Conservation (phyloP, 2,113 vertebrate species). For the Cnemophilus loriae region DNA sequence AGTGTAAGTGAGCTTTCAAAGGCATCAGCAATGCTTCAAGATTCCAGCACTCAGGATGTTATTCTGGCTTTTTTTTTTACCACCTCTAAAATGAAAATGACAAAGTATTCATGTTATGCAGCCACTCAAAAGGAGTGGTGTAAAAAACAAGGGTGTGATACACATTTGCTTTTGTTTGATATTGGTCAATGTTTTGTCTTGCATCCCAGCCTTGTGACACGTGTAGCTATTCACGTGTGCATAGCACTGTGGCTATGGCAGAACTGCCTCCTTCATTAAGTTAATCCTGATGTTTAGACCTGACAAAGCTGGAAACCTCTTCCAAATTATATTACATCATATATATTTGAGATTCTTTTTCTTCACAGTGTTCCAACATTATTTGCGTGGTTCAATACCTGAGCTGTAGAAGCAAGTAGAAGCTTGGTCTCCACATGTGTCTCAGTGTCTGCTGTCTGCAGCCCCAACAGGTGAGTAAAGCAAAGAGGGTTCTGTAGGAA, state of each 20-base stretch:
- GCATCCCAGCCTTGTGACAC: neutral
- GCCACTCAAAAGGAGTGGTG: neutral
- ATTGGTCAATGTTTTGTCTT: neutral
- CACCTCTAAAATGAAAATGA: neutral
- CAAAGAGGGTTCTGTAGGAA: neutral
- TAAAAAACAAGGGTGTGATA: neutral
- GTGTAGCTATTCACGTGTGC: neutral
- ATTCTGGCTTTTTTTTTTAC: neutral
- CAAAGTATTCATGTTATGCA: neutral
- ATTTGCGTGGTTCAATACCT: neutral
- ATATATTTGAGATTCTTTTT: neutral
- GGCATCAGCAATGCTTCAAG: neutral
- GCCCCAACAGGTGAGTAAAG: neutral
- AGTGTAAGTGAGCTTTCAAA: neutral
- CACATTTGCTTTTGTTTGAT: neutral
- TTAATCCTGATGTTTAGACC: neutral
- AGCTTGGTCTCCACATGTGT: neutral
- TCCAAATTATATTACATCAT: neutral
- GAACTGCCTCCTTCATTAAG: neutral
- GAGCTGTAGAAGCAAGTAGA: neutral
- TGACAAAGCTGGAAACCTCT: neutral
- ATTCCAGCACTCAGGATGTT: neutral
- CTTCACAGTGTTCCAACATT: neutral
- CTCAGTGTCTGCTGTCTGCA: neutral
- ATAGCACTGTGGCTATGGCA: neutral